Conservation (phyloP, 1,140 invertebrate genomes). For the Plodia interpunctella region DNA sequence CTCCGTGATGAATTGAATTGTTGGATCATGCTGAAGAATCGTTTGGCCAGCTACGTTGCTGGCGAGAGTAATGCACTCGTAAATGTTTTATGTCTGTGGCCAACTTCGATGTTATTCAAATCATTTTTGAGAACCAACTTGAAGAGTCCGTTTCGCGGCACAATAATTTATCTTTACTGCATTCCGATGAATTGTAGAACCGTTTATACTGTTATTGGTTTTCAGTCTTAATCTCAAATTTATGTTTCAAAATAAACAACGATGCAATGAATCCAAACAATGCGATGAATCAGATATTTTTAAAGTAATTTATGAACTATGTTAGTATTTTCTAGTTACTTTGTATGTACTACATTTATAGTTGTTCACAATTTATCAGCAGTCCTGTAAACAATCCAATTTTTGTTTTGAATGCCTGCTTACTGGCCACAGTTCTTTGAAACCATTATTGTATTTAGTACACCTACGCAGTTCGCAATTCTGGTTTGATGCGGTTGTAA, state of each 20-base stretch:
- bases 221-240: neutral
- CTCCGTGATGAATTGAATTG: slow-evolving; percentile 32
- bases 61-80: slow-evolving; percentile 69
- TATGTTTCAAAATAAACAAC: too few species aligned
- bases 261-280: neutral
- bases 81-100: slow-evolving; percentile 65
- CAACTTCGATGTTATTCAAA: slow-evolving; percentile 58
- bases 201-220: neutral
- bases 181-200: slow-evolving; percentile 24
- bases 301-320: too few species aligned
- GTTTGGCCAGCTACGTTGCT: slow-evolving; percentile 44
- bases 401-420: slow-evolving; percentile 38
- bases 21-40: slow-evolving; percentile 32
- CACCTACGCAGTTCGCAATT: slow-evolving; percentile 52
- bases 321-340: too few species aligned
- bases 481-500: slow-evolving; percentile 30
- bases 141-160: slow-evolving; percentile 35
- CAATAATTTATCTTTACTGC: slow-evolving; percentile 47
- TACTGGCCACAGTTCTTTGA: slow-evolving; percentile 48
- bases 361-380: neutral
- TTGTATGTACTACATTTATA: too few species aligned
- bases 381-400: neutral
- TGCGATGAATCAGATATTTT: too few species aligned
- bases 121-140: slow-evolving; percentile 52
- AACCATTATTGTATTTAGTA: slow-evolving; percentile 60